These are phyloP conservation scores for Drosophila buzzatii DNA, from an alignment of 2,888 invertebrate species.

Conservation along the genomic window DNA sequence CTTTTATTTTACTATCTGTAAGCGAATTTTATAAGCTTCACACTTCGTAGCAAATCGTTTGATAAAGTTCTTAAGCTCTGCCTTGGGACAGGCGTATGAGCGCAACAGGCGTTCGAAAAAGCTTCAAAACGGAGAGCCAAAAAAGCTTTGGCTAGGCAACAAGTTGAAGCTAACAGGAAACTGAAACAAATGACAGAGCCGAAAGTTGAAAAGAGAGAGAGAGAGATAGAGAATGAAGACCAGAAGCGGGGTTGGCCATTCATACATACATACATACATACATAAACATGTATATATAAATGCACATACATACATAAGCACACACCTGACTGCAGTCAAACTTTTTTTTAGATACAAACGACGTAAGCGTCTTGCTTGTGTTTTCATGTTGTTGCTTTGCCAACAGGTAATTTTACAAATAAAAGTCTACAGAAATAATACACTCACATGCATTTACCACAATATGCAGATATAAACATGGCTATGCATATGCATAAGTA, in stretches of 20 bases:
- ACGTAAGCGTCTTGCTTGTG: constrained; percentile 34
- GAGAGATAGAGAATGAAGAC: constrained; percentile 10
- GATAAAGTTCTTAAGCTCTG: constrained; percentile 23
- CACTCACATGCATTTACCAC: constrained; percentile 21
- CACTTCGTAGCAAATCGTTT: neutral
- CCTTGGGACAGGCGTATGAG: neutral
- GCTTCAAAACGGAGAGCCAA: constrained; percentile 39
- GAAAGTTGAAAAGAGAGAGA: constrained; percentile 14
- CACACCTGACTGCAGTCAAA: constrained; percentile 38
- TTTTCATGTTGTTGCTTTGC: constrained; percentile 22
- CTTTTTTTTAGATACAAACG: constrained; percentile 34
- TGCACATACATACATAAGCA: constrained; percentile 8
- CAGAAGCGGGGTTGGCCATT: constrained; percentile 11
- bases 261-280: constrained; percentile 5
- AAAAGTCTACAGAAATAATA: constrained; percentile 35
- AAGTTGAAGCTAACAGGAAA: constrained; percentile 65
- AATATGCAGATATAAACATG: constrained; percentile 6
- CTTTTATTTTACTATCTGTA: neutral
- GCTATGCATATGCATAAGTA: constrained; percentile 10
- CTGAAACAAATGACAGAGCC: constrained; percentile 12
- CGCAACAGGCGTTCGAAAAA: constrained; percentile 64
- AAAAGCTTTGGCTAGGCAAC: constrained; percentile 65
- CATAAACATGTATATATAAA: neutral
- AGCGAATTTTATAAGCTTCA: neutral
- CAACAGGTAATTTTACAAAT: constrained; percentile 53